A percentile compares a stretch with the other conserved stretches of the same genome.
Evolutionary conservation across 2,888 invertebrate species (phyloP).

Genomic region (Argyra leucocephala): DNA sequence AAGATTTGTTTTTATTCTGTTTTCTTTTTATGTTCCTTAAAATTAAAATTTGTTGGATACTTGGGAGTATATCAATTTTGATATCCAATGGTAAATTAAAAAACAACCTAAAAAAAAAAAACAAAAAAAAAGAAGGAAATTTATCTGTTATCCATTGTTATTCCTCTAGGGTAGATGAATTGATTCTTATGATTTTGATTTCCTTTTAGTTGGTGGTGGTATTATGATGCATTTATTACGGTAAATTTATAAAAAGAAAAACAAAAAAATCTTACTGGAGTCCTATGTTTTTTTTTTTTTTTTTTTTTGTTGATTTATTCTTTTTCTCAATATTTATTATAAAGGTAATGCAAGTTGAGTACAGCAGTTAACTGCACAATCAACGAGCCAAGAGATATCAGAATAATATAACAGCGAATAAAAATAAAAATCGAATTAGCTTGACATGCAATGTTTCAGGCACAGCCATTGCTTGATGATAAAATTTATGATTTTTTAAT

Average conservation of each 20-base stretch:
- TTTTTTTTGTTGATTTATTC: neutral
- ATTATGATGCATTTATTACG: conserved; percentile 3
- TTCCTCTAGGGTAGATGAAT: conserved; percentile 6
- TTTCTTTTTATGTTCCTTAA: neutral
- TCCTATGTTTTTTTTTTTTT: no score
- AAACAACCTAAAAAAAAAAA: neutral
- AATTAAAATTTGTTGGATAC: neutral
- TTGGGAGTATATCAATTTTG: neutral
- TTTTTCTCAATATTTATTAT: neutral
- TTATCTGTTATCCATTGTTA: neutral
- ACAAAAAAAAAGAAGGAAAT: neutral
- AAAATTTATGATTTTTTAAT: neutral
- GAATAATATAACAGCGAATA: no score
- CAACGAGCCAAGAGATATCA: no score
- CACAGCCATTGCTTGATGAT: neutral
- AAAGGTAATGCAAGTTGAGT: neutral
- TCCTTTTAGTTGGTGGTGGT: conserved; percentile 2
- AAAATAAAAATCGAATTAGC: neutral
- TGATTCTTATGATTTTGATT: neutral
- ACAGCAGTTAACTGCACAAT: neutral
- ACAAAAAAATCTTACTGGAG: no score
- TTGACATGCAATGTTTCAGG: neutral
- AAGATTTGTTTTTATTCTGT: no score
- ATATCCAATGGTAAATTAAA: neutral
- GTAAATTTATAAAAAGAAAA: neutral